phyloP scores from a whole-genome alignment of 2,888 invertebrate genomes.

The Lasioglossum vierecki region DNA sequence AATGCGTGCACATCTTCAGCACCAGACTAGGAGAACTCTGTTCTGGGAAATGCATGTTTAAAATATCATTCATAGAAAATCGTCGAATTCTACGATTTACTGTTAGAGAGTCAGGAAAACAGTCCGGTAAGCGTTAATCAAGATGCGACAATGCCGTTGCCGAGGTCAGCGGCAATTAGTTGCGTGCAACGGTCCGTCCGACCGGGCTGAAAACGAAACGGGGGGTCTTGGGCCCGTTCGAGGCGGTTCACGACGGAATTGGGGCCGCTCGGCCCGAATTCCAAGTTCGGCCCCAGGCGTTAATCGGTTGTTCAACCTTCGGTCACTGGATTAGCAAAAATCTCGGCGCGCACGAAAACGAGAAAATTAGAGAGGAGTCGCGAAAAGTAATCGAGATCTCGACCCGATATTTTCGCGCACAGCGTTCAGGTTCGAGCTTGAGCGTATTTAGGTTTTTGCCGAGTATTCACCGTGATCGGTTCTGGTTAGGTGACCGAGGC shows the following conservation, averaged over 20 bases:
- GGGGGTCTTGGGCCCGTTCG: conserved; percentile 16
- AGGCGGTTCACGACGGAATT: conserved; percentile 23
- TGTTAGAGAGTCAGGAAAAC: neutral
- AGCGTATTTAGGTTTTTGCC: neutral
- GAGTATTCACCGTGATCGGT: conserved; percentile 65
- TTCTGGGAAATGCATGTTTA: neutral
- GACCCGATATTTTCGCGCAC: neutral
- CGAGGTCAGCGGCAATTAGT: conserved; percentile 22
- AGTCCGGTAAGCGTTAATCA: neutral
- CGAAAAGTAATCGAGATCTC: no score
- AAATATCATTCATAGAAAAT: no score
- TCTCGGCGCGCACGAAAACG: neutral
- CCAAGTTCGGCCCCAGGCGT: neutral
- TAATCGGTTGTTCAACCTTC: conserved; percentile 34
- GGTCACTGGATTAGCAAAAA: neutral
- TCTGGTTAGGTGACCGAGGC: conserved; percentile 74
- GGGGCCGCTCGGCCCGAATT: conserved; percentile 46
- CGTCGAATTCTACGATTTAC: no score
- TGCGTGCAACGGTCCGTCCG: conserved; percentile 31
- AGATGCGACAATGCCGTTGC: neutral
- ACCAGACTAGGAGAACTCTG: neutral
- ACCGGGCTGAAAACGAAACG: conserved; percentile 45
- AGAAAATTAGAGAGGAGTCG: no score
- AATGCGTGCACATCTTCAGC: neutral
- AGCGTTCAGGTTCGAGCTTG: neutral